Base-by-base conservation (phyloP, 1,140 invertebrate species). In the Manduca sexta region DNA sequence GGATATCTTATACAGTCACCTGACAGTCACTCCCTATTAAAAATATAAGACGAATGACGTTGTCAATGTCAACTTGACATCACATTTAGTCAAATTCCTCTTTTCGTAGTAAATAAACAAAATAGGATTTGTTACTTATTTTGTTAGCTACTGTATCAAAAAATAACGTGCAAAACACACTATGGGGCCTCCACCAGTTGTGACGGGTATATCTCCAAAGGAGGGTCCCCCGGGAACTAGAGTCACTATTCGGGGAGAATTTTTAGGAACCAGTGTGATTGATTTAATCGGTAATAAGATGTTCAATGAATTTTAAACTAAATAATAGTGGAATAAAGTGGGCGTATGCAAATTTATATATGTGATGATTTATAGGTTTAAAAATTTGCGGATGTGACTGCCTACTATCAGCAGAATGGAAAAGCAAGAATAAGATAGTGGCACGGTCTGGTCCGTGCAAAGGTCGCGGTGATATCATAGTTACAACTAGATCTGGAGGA, bases 131-230 rank as follows among this genome's bases (percentile, higher is more conserved):
- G 21, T 26, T 1, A 3, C 8, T 26, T 5, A 1, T 26, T 26
- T 26, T 8, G 0, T 26, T 26, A 5, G 21, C 0, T 26, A 3
- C 4, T 8, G 21, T 8, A 1, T 1, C 4, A 26, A 26, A 8
- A 1, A 8, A 8, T 26, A 26, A 26, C 8, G 4, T 5, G 4
- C 21, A 8, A 26, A 5, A 26, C 1, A 34, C 13, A 57, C 14
- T 48, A 94, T 94, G 93, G 91, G 88, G 29, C 92, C 92, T 53
- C 92, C 93, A 49, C 95, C 95, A 10, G 90, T 96, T 44, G 97
- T 99, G 3, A 99, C 97, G 16, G 98, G 98, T 7, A 92, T 99
- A 47, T 99, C 97, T 1, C 98, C 98, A 0, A 99, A 98, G 69
- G 97, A 99, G 88, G 98, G 98, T 3, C 95, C 95, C 17, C 97